A percentile compares a stretch with the other conserved stretches of the same genome.
These are phyloP conservation scores for Nanger granti DNA, from an alignment of 2,113 vertebrate genomes.

Conservation along the genomic window DNA sequence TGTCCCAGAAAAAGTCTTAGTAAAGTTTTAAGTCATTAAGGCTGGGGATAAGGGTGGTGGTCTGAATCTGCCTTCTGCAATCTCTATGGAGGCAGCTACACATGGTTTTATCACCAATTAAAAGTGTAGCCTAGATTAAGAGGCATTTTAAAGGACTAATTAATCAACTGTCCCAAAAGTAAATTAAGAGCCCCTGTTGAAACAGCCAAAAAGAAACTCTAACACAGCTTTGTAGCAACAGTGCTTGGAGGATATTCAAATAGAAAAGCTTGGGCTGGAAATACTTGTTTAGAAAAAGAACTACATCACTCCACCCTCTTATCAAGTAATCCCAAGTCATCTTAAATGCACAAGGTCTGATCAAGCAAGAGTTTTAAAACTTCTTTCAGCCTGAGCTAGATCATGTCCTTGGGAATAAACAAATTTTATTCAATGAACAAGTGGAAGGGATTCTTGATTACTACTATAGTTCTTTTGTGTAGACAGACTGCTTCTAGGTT, in stretches of 20 bases:
- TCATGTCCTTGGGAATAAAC: slow-evolving; percentile 36
- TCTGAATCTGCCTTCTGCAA: background rate
- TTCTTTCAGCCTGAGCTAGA: slow-evolving; percentile 33
- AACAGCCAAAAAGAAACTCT: slow-evolving; percentile 46
- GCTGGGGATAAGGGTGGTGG: background rate
- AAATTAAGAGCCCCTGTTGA: background rate
- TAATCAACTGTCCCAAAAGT: slow-evolving; percentile 9
- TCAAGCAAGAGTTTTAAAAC: slow-evolving; percentile 25
- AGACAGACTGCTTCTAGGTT: slow-evolving; percentile 2
- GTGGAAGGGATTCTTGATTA: slow-evolving; percentile 23
- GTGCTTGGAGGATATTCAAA: slow-evolving; percentile 4
- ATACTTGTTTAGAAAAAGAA: slow-evolving; percentile 30
- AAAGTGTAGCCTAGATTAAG: slow-evolving; percentile 19
- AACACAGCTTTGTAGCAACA: background rate
- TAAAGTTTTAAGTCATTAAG: background rate
- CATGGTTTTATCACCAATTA: background rate
- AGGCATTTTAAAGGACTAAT: slow-evolving; percentile 25
- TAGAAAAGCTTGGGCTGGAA: slow-evolving; percentile 27
- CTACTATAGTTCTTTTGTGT: slow-evolving; percentile 25
- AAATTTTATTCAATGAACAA: slow-evolving; percentile 39
- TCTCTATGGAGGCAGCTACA: background rate
- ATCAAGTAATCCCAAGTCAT: slow-evolving; percentile 36
- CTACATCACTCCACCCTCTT: background rate
- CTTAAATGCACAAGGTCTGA: background rate
- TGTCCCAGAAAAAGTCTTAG: background rate